phyloP scores from a whole-genome alignment of 2,797 vertebrate genomes.

The Leptoclinus maculatus region DNA sequence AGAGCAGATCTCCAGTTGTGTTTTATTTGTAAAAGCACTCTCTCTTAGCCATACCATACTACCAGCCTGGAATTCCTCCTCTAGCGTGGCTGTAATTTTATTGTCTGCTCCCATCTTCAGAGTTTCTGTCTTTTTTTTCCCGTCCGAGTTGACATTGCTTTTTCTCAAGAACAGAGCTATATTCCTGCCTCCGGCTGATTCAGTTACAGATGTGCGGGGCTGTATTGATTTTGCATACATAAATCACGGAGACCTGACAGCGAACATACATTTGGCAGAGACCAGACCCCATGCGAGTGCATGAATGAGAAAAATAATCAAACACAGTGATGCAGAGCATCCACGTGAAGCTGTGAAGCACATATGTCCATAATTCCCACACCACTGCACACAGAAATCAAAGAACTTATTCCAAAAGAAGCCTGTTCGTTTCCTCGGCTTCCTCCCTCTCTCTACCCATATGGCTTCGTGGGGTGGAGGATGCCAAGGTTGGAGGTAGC shows the following conservation, averaged over 20 bases:
- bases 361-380: conserved; percentile 72
- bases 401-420: conserved; percentile 67
- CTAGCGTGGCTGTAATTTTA: conserved; percentile 32
- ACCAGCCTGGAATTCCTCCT: conserved; percentile 19
- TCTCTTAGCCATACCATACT: conserved; percentile 20
- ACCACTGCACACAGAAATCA: conserved; percentile 70
- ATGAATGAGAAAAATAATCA: conserved; percentile 65
- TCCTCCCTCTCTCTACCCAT: conserved; percentile 67
- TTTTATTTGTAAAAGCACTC: conserved; percentile 7
- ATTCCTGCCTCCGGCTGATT: conserved; percentile 52
- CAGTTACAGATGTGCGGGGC: conserved; percentile 54
- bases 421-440: conserved; percentile 53
- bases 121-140: conserved; percentile 21
- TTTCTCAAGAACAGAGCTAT: conserved; percentile 50
- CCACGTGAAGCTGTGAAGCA: conserved; percentile 61
- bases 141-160: conserved; percentile 26
- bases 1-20: conserved; percentile 28
- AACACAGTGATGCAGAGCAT: conserved; percentile 51
- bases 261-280: conserved; percentile 59
- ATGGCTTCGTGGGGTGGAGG: conserved; percentile 69
- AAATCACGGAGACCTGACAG: conserved; percentile 62
- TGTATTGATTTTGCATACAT: conserved; percentile 69
- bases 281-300: conserved; percentile 41
- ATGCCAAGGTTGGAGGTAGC: conserved; percentile 77
- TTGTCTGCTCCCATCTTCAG: conserved; percentile 39